phyloP scores from a whole-genome alignment of 2,888 invertebrate species.

The Lochmaea capreae region DNA sequence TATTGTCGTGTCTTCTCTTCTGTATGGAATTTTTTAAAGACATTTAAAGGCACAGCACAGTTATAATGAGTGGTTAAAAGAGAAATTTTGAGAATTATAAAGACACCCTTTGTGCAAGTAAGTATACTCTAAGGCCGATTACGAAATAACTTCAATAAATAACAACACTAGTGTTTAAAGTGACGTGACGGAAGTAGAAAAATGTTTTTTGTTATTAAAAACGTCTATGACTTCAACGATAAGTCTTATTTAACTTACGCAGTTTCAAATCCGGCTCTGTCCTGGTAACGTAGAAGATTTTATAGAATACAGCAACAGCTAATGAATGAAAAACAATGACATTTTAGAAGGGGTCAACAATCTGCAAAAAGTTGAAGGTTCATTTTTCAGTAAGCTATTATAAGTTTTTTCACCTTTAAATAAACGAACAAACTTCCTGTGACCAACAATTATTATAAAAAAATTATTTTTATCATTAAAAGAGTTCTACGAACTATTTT shows the following conservation, averaged over 20 bases:
- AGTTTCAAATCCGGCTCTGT: background rate
- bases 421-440: slow-evolving; percentile 13
- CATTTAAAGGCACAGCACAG: too few relatives aligned
- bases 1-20: too few relatives aligned
- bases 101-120: too few relatives aligned
- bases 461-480: background rate
- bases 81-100: too few relatives aligned
- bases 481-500: slow-evolving; percentile 9
- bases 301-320: background rate
- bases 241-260: background rate
- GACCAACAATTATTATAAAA: slow-evolving; percentile 1
- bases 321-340: slow-evolving; percentile 7
- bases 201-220: too few relatives aligned
- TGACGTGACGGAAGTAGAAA: too few relatives aligned
- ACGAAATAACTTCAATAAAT: too few relatives aligned
- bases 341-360: slow-evolving; percentile 7
- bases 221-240: too few relatives aligned
- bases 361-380: slow-evolving; percentile 15
- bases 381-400: slow-evolving; percentile 7
- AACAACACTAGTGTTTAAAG: too few relatives aligned
- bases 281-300: background rate
- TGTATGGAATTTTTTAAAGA: too few relatives aligned
- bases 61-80: too few relatives aligned
- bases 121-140: too few relatives aligned
- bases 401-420: slow-evolving; percentile 13